Conservation (phyloP, 1,140 invertebrate species). For the Platyura marginata region DNA sequence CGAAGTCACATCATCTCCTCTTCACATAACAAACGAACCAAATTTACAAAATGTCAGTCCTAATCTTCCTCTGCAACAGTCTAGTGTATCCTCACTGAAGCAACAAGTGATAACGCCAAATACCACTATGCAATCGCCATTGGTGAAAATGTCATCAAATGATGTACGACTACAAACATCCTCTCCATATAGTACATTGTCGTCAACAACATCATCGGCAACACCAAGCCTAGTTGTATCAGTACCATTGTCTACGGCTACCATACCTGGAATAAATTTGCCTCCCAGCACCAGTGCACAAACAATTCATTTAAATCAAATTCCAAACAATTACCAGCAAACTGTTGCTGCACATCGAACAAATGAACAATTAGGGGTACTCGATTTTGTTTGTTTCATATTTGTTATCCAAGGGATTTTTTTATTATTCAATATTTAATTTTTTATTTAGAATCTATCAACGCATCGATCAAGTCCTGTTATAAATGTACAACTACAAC, state of each 20-base stretch:
- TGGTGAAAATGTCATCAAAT: neutral
- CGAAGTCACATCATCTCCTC: too few relatives aligned
- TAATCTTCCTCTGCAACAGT: neutral
- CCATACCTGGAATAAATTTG: constrained; percentile 24
- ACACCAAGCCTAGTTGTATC: constrained; percentile 22
- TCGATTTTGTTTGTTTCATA: too few relatives aligned
- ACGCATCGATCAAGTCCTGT: neutral
- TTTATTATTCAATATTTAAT: too few relatives aligned
- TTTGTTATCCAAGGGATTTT: too few relatives aligned
- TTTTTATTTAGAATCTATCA: neutral
- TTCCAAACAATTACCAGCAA: too few relatives aligned
- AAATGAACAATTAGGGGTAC: too few relatives aligned
- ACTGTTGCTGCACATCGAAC: too few relatives aligned
- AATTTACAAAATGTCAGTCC: constrained; percentile 4
- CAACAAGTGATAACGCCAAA: constrained; percentile 2
- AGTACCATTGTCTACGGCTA: constrained; percentile 21
- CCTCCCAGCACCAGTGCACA: constrained; percentile 7
- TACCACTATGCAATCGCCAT: neutral
- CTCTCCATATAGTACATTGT: neutral
- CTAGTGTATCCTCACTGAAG: neutral
- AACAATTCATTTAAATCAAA: neutral
- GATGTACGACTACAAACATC: neutral
- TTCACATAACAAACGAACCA: too few relatives aligned
- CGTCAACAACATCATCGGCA: constrained; percentile 1
- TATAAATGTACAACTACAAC: neutral